A percentile compares a stretch with the other conserved stretches of the same genome.
phyloP scores from a whole-genome alignment of 2,888 invertebrate species.

The Melanophora roralis region DNA sequence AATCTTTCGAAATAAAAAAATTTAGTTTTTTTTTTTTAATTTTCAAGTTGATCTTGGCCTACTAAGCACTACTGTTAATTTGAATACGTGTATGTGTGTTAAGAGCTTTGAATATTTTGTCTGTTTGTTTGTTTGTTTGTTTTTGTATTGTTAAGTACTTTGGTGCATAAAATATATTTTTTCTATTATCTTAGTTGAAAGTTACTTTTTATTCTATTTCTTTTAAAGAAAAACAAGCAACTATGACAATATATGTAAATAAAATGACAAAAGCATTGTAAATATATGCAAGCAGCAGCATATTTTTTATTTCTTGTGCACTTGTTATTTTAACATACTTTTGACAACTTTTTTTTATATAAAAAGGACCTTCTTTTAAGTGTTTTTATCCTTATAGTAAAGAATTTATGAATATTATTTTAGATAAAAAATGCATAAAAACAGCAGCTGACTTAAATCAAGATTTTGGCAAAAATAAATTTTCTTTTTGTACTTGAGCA shows the following conservation, averaged over 20 bases:
- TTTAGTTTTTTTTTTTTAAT: too few relatives aligned
- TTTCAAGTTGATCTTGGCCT: conserved; percentile 28
- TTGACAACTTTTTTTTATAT: conserved; percentile 25
- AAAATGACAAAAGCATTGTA: not conserved
- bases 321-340: conserved; percentile 33
- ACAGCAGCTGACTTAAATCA: too few relatives aligned
- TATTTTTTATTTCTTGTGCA: not conserved
- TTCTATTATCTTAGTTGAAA: conserved; percentile 3
- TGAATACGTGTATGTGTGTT: conserved; percentile 14
- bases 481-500: too few relatives aligned
- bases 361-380: too few relatives aligned
- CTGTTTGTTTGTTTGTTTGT: not conserved
- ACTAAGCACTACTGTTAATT: conserved; percentile 20
- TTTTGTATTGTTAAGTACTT: conserved; percentile 26
- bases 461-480: too few relatives aligned
- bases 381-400: too few relatives aligned
- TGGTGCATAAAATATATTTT: conserved; percentile 28
- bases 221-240: too few relatives aligned
- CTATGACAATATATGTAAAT: conserved; percentile 7
- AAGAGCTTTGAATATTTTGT: conserved; percentile 6
- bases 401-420: too few relatives aligned
- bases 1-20: conserved; percentile 4
- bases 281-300: not conserved
- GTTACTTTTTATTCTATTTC: not conserved
- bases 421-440: too few relatives aligned